phyloP scores from a whole-genome alignment of 2,797 vertebrate genomes.

The Halcyon chelicuti region DNA sequence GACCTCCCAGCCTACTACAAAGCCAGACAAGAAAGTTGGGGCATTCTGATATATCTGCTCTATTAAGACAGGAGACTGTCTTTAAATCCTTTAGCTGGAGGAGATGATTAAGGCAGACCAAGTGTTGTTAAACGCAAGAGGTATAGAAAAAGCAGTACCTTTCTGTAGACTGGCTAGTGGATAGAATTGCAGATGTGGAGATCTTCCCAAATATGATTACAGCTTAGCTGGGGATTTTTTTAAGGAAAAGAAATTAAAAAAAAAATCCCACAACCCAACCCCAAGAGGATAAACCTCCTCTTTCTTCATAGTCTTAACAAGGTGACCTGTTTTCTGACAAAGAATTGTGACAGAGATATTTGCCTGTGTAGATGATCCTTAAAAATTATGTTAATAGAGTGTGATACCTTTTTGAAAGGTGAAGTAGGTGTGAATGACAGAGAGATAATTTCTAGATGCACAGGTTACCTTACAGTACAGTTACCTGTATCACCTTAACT shows the following conservation, averaged over 20 bases:
- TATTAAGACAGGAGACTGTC: conserved; percentile 45
- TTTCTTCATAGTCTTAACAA: background rate
- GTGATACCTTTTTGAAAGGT: background rate
- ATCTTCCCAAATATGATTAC: conserved; percentile 25
- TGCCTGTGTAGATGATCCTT: background rate
- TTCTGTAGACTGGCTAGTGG: background rate
- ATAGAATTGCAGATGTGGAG: conserved; percentile 43
- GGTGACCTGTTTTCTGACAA: conserved; percentile 5
- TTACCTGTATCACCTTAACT: background rate
- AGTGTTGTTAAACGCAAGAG: conserved; percentile 1
- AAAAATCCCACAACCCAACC: background rate
- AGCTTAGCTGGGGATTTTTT: background rate
- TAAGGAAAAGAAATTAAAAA: background rate
- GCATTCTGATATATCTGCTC: conserved; percentile 12
- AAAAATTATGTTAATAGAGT: background rate
- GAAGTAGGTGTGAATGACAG: conserved; percentile 26
- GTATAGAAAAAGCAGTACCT: background rate
- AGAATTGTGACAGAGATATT: conserved; percentile 31
- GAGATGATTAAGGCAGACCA: conserved; percentile 57
- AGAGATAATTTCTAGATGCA: background rate
- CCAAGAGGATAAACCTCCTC: conserved; percentile 19
- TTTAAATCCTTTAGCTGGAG: conserved; percentile 63
- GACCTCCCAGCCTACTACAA: conserved; percentile 50
- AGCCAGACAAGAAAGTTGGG: conserved; percentile 38
- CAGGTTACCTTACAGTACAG: background rate